A percentile compares a stretch with the other conserved stretches of the same genome.
Conservation (phyloP, 2,797 vertebrate species). For the Eulemur rubriventer region DNA sequence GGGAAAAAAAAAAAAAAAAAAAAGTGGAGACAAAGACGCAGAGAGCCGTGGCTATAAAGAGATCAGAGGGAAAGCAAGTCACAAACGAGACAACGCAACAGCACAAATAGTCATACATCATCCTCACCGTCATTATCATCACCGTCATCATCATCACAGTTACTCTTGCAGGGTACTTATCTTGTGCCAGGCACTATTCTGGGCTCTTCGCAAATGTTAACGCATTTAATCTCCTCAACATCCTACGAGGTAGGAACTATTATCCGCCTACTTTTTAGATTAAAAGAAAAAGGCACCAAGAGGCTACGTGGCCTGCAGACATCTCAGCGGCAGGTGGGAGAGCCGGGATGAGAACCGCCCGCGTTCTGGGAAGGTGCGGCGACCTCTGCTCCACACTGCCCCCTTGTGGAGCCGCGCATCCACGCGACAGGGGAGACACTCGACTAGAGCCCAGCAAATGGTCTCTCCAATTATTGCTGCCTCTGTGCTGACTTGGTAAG, state of each 20-base stretch:
- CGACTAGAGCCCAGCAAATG: background rate
- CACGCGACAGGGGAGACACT: too few relatives aligned
- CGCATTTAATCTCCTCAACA: background rate
- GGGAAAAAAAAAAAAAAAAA: too few relatives aligned
- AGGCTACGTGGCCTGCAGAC: fast-evolving
- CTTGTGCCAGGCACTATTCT: background rate
- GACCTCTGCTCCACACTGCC: background rate
- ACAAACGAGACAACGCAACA: too few relatives aligned
- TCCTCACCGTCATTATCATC: fast-evolving
- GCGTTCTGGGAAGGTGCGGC: fast-evolving
- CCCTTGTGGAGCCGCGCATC: background rate
- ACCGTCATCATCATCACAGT: background rate
- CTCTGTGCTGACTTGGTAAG: too few relatives aligned
- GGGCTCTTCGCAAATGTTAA: background rate
- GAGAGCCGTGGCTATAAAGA: background rate
- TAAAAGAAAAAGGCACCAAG: too few relatives aligned
- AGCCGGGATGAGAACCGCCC: too few relatives aligned
- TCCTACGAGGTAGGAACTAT: background rate
- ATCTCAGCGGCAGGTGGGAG: background rate
- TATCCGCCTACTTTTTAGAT: background rate
- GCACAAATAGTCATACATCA: background rate
- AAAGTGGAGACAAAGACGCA: background rate
- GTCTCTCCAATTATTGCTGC: background rate
- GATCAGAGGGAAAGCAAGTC: background rate
- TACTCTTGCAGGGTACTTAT: too few relatives aligned